These are phyloP conservation scores for Spizella passerina DNA, from an alignment of 2,797 vertebrate genomes.

Conservation along the genomic window DNA sequence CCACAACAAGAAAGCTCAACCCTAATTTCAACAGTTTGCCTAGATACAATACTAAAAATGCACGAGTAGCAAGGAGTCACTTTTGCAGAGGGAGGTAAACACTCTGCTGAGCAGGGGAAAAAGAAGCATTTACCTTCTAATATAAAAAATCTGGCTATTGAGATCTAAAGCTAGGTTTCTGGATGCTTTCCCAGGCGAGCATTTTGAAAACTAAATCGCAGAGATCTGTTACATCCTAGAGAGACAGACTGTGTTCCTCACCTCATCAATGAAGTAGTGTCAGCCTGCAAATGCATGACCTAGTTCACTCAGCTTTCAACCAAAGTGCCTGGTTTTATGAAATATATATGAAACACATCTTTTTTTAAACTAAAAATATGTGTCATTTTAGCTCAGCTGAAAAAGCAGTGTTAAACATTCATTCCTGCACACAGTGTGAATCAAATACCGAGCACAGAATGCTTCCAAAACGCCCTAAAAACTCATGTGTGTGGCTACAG, in stretches of 20 bases:
- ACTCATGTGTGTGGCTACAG: not conserved
- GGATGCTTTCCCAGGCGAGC: conserved; percentile 12
- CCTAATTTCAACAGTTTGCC: not conserved
- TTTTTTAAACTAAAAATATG: conserved; percentile 49
- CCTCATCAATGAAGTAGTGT: conserved; percentile 40
- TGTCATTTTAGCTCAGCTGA: conserved; percentile 30
- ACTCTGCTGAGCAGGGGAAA: not conserved
- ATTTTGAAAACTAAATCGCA: conserved; percentile 13
- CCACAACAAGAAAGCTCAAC: not conserved
- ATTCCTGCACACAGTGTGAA: conserved; percentile 40
- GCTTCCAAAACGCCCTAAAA: not conserved
- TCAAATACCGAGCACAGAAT: conserved; percentile 1
- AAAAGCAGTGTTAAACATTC: conserved; percentile 54
- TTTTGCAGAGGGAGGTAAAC: not conserved
- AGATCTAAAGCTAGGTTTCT: conserved; percentile 16
- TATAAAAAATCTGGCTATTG: not conserved
- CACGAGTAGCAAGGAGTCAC: not conserved
- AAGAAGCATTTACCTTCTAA: not conserved
- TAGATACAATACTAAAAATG: not conserved
- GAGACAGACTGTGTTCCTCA: conserved; percentile 21
- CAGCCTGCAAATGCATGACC: conserved; percentile 41
- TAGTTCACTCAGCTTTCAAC: conserved; percentile 46
- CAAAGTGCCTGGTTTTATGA: conserved; percentile 19
- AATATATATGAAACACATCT: conserved; percentile 31
- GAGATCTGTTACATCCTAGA: conserved; percentile 33